These are phyloP conservation scores for Malachius bipustulatus DNA, from an alignment of 2,888 invertebrate species.

Conservation along the genomic window DNA sequence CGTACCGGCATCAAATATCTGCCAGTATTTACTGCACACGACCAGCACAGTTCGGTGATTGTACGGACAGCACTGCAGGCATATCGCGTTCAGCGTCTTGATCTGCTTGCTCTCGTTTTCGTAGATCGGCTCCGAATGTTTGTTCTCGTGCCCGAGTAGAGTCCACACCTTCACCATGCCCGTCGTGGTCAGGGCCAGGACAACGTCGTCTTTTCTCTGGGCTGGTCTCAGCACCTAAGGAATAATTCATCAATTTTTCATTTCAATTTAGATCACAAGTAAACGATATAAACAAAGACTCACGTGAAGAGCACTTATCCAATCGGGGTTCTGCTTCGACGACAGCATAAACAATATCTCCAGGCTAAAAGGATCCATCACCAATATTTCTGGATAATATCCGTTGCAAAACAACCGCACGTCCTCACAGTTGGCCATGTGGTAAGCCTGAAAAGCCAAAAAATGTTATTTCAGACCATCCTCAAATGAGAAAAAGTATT, in stretches of 20 bases:
- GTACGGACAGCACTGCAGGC: constrained; percentile 85
- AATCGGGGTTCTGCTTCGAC: constrained; percentile 93
- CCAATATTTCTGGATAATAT: constrained; percentile 93
- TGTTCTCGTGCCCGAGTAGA: constrained; percentile 75
- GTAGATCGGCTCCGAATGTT: constrained; percentile 76
- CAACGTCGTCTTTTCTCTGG: constrained; percentile 86
- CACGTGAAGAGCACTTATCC: constrained; percentile 94
- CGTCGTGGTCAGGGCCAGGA: constrained; percentile 87
- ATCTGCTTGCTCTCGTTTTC: constrained; percentile 98
- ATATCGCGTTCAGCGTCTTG: constrained; percentile 84
- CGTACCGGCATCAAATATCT: constrained; percentile 70
- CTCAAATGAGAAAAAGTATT: no score
- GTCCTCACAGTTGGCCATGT: constrained; percentile 72
- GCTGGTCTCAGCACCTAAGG: constrained; percentile 53
- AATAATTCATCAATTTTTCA: no score
- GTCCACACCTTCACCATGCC: constrained; percentile 98
- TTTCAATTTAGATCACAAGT: not conserved
- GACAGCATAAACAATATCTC: constrained; percentile 85
- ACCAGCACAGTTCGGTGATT: constrained; percentile 95
- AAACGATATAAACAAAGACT: constrained; percentile 24
- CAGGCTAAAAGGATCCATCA: constrained; percentile 93
- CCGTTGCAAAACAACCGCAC: constrained; percentile 90
- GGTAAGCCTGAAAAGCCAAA: constrained; percentile 50
- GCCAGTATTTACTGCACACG: constrained; percentile 95
- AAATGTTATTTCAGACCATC: not conserved